Base-by-base conservation (phyloP, 1,140 invertebrate genomes). In the Drosophila saltans region DNA sequence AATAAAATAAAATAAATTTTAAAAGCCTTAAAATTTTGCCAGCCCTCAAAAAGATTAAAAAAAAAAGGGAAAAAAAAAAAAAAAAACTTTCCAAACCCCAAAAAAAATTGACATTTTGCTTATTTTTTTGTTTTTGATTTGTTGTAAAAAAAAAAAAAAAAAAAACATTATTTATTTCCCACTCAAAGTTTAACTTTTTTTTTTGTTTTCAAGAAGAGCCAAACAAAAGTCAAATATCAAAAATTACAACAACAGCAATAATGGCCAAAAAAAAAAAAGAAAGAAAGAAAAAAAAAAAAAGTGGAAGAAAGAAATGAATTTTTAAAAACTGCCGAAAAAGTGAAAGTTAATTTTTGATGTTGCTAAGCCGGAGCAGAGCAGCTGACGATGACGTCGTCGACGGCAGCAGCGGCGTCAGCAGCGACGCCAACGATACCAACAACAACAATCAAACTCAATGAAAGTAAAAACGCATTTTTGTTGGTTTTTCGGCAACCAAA, bases 291-390 rank as follows among this genome's bases (percentile, higher is more conserved):
- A 67, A 67, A 75, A 64, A 82, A 68, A 72, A 55, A 74, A 80
- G 63, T 55, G 81, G 45, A 86, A 90, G 68, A 83, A 78, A 90
- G 79, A 91, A 91, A 90, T 81, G 86, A 82, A 85, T 78, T 78
- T 78, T 78, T 89, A 86, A 91, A 91, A 91, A 91, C 83, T 91
- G 90, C 90, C 90, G 90, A 91, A 91, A 91, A 91, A 91, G 90
- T 91, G 90, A 91, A 91, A 91, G 90, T 91, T 91, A 76, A 90
- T 78, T 90, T 90, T 71, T 80, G 80, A 81, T 86, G 86, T 86
- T 83, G 86, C 86, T 82, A 80, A 85, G 85, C 72, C 69, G 78
- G 16, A 16, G 69, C 79, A 71, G 56, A 67, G 80, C 63, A 66
- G 67, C 72, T 66, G 69, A 61, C 61, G 68, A 41, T 41, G 60